Evolutionary conservation across 1,140 invertebrate species (phyloP).

Genomic region (Orchesella cincta): DNA sequence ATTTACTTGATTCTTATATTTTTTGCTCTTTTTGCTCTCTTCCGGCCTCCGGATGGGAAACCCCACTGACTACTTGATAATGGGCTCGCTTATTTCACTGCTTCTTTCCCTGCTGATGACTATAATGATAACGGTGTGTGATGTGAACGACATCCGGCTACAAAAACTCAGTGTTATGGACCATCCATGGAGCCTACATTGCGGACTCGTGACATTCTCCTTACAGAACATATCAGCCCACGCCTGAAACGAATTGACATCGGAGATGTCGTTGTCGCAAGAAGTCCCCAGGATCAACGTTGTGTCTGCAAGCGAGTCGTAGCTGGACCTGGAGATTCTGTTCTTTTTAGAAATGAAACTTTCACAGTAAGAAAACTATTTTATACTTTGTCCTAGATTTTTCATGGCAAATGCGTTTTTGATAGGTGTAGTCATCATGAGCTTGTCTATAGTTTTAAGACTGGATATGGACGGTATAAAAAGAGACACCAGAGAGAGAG

Average conservation of each 20-base stretch:
- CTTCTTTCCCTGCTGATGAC: too few relatives aligned
- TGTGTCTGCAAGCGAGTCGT: constrained; percentile 81
- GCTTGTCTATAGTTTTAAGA: too few relatives aligned
- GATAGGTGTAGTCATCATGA: too few relatives aligned
- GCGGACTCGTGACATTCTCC: constrained; percentile 72
- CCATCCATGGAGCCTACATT: constrained; percentile 89
- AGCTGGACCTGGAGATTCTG: constrained; percentile 68
- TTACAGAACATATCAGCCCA: constrained; percentile 76
- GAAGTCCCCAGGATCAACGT: constrained; percentile 74
- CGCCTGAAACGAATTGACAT: constrained; percentile 64
- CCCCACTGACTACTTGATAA: background rate
- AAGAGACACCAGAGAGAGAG: too few relatives aligned
- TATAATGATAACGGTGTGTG: background rate
- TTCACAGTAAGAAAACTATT: background rate
- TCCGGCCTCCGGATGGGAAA: background rate
- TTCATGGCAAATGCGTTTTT: background rate
- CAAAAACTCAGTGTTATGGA: constrained; percentile 68
- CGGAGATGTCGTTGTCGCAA: constrained; percentile 80
- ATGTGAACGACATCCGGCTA: background rate
- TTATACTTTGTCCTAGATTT: background rate
- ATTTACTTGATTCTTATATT: too few relatives aligned
- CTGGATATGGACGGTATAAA: too few relatives aligned
- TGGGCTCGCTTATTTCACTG: background rate
- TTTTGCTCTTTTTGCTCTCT: too few relatives aligned
- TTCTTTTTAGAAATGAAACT: constrained; percentile 56